These are phyloP conservation scores for Rhopalosiphum padi DNA, from an alignment of 1,140 invertebrate genomes.

Conservation along the genomic window DNA sequence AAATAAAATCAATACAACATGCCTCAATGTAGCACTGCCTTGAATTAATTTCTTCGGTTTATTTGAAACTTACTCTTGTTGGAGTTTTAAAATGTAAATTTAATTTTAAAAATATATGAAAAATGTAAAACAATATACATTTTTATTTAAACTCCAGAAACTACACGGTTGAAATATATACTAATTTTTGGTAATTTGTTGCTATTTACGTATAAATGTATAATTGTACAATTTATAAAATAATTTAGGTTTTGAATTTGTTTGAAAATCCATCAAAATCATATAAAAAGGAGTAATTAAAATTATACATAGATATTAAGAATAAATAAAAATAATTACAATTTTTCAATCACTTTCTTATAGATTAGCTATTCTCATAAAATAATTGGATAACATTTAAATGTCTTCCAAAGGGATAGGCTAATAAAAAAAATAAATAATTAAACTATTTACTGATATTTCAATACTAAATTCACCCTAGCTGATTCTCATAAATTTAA, in stretches of 20 bases:
- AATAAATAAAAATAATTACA: neutral
- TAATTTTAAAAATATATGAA: neutral
- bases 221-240: neutral
- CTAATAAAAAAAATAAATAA: neutral
- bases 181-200: too few species aligned
- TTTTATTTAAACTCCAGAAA: neutral
- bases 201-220: too few species aligned
- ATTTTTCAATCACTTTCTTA: neutral
- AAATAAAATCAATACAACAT: slow-evolving; percentile 9
- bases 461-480: neutral
- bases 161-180: neutral
- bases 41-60: neutral
- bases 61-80: neutral
- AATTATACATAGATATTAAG: neutral
- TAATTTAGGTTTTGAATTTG: neutral
- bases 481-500: neutral
- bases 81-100: neutral
- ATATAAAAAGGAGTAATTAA: neutral
- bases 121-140: neutral
- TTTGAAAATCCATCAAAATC: neutral
- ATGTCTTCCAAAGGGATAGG: too few species aligned
- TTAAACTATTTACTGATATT: neutral
- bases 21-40: neutral
- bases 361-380: neutral
- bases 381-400: neutral